phyloP scores from a whole-genome alignment of 2,113 vertebrate genomes.

The Galeopterus variegatus region DNA sequence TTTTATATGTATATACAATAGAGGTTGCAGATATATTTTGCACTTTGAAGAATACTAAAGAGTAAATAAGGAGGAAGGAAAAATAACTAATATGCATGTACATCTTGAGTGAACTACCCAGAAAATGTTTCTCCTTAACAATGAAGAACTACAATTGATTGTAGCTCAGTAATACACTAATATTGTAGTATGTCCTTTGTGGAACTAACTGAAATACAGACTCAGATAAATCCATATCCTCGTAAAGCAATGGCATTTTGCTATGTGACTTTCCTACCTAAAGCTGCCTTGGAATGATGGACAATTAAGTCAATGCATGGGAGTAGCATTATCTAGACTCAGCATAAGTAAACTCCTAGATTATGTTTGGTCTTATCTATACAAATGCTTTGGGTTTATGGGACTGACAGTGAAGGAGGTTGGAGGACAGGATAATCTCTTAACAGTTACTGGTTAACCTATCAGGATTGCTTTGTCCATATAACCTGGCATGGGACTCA shows the following conservation, averaged over 20 bases:
- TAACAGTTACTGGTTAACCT: background rate
- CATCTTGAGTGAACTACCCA: background rate
- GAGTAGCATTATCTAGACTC: background rate
- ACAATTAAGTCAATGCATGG: background rate
- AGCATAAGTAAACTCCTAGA: background rate
- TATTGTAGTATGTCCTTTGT: background rate
- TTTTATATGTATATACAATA: background rate
- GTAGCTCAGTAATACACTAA: slow-evolving; percentile 25
- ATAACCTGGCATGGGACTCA: background rate
- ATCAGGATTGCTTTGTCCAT: slow-evolving; percentile 36
- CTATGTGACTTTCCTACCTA: background rate
- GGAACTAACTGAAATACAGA: background rate
- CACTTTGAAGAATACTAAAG: slow-evolving; percentile 9
- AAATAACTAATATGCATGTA: background rate
- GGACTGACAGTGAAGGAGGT: background rate
- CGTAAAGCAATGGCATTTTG: background rate
- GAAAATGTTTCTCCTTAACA: background rate
- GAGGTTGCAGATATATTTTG: background rate
- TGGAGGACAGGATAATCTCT: background rate
- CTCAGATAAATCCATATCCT: background rate
- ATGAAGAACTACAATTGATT: background rate
- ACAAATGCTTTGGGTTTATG: background rate
- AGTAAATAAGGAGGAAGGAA: background rate
- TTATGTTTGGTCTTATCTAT: slow-evolving; percentile 3
- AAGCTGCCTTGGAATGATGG: background rate